Conservation (phyloP, 2,113 vertebrate genomes). For the Isichthys henryi region DNA sequence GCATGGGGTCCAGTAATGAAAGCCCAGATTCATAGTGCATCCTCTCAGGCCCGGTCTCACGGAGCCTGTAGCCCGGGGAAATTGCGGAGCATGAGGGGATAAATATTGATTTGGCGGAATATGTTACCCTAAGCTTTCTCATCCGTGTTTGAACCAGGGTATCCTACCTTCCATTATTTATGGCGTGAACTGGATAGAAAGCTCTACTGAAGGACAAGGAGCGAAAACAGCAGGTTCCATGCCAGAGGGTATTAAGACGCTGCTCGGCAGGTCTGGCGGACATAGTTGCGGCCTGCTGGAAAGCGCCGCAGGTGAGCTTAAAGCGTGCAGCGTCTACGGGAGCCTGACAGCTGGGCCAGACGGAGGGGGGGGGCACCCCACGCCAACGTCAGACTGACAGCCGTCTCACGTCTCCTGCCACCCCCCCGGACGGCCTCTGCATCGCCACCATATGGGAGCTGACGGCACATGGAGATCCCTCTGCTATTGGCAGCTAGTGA, state of each 20-base stretch:
- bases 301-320: background rate
- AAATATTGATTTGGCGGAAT: background rate
- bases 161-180: constrained; percentile 10
- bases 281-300: background rate
- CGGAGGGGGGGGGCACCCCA: background rate
- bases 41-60: background rate
- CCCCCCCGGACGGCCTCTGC: background rate
- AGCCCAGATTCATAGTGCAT: background rate
- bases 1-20: background rate
- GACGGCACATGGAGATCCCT: background rate
- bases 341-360: background rate
- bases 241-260: background rate
- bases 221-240: background rate
- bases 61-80: background rate
- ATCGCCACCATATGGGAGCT: background rate
- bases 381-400: background rate
- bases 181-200: background rate
- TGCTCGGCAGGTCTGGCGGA: background rate
- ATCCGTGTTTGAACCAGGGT: constrained; percentile 14
- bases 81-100: background rate
- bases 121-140: constrained; percentile 13
- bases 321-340: background rate
- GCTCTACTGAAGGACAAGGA: background rate
- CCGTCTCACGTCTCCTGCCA: background rate
- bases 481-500: background rate